Evolutionary conservation across 2,113 vertebrate species (phyloP), one percentile per base, ranked within the genome.

Genomic region (Brachionichthys hirsutus): DNA sequence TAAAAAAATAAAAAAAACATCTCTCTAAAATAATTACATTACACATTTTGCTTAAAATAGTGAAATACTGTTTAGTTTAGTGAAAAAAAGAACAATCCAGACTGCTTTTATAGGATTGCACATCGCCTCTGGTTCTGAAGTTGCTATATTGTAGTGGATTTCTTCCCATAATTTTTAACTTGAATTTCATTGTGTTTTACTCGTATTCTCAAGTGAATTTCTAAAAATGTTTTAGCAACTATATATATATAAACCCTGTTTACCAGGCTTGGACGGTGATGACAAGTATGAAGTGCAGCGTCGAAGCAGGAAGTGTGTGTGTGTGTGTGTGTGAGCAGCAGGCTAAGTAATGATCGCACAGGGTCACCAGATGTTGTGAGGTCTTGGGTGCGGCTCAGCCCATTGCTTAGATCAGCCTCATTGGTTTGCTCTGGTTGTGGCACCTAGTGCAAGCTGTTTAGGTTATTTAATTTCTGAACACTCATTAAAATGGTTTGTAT

Each of bases 401-500:
- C 81, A 87, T 89, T 90, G 84, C 82, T 90, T 85, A 87, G 88
- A 89, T 89, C 81, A 85, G 89, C 82, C 86, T 91, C 90, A 90
- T 91, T 91, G 89, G 85, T 82, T 88, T 86, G 80, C 84, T 73
- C 77, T 67, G 72, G 83, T 89, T 69, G 78, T 84, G 88, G 87
- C 86, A 87, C 85, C 83, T 79, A 69, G 81, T 82, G 85, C 87
- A 90, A 90, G 89, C 90, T 90, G 89, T 92, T 91, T 90, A 87
- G 89, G 86, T 81, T 86, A 88, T 90, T 89, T 89, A 86, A 86
- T 90, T 92, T 76, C 85, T 87, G 82, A 90, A 85, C 90, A 85
- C 84, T 91, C 90, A 92, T 92, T 92, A 91, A 92, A 91, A 91
- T 91, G 89, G 84, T 91, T 92, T 92, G 91, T 91, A 88, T 90